Base-by-base conservation (phyloP, 2,888 invertebrate genomes). In the Meliscaeva auricollis region DNA sequence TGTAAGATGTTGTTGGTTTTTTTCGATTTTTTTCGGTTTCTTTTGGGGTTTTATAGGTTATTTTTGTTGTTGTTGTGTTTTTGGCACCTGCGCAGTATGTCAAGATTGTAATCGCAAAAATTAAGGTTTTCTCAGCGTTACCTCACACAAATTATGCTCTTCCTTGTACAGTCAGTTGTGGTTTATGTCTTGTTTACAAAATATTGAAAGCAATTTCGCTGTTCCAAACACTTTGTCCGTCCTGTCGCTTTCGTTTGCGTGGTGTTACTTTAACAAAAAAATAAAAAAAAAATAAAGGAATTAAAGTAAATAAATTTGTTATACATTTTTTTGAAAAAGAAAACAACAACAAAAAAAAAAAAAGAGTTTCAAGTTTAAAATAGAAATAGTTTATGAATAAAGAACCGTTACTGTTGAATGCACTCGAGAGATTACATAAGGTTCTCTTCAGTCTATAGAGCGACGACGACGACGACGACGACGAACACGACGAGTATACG, bases 171-270 rank as follows among this genome's bases (percentile, higher is more conserved):
- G 66, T 84, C 72, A 79, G 84, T 84, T 84, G 84, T 72, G 79
- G 72, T 79, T 84, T 76, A 79, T 84, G 75, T 84, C 70, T 84
- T 84, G 79, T 84, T 84, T 84, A 84, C 84, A 84, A 84, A 84
- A 83, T 83, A 75, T 72, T 52, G 22, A 75, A 38, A 52, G 26
- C 32, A 70, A 70, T 38, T 38, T 22, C 56, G 64, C 66, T 26
- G 15, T 30, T 30, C 17, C 17, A 64, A 46, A 26, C 8, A 17
- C 1, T 48, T 17, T 26, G 48, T 48, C 32, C 32, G 32, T 58
- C 13, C 35, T 7, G 38, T 38, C 9, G 38, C 38, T 7, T 38
- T 9, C 3, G 38, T 38, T n/a, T 38, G 38, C 17, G 64, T 30
- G 46, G 17, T 17, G 9, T 11, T 7, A 8, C 2, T 26, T 11